phyloP scores from a whole-genome alignment of 2,113 vertebrate genomes.

The Agapornis roseicollis region DNA sequence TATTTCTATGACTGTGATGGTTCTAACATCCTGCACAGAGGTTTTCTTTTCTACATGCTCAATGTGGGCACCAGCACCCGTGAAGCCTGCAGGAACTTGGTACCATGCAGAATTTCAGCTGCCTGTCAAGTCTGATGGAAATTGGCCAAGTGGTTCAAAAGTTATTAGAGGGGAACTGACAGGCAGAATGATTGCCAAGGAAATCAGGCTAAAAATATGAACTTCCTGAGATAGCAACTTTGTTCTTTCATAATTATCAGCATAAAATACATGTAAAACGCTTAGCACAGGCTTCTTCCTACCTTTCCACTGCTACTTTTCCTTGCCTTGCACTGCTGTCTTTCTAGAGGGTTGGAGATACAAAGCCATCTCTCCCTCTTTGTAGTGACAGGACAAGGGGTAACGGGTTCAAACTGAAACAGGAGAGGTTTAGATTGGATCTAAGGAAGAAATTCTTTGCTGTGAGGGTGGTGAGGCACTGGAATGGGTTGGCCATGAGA shows the following conservation, averaged over 20 bases:
- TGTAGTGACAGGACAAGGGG: too few relatives aligned
- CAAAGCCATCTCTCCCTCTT: background rate
- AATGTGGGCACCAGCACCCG: fast-evolving
- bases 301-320: background rate
- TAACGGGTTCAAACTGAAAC: too few relatives aligned
- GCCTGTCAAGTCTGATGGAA: background rate
- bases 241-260: slow-evolving; percentile 1
- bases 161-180: background rate
- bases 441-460: too few relatives aligned
- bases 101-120: background rate
- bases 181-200: slow-evolving; percentile 10
- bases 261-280: background rate
- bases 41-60: background rate
- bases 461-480: too few relatives aligned
- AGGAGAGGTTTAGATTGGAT: too few relatives aligned
- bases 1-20: background rate
- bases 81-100: background rate
- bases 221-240: background rate
- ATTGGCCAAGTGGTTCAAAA: background rate
- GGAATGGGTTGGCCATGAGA: too few relatives aligned
- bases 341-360: background rate
- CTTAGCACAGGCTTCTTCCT: background rate
- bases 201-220: slow-evolving; percentile 38
- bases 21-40: background rate
- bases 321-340: background rate